phyloP scores from a whole-genome alignment of 2,888 invertebrate genomes.

The Tryphoninae sp. region DNA sequence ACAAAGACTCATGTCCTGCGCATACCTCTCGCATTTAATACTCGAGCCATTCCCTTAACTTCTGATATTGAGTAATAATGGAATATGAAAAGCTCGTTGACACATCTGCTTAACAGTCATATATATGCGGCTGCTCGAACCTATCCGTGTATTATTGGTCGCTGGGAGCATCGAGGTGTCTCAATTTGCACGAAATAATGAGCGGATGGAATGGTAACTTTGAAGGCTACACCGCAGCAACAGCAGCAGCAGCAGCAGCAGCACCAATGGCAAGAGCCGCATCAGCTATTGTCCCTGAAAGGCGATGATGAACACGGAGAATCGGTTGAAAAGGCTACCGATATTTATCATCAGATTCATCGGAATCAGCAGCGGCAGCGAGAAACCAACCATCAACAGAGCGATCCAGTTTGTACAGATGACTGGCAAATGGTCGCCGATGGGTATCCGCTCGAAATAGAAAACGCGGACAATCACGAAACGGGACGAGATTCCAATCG shows the following conservation, averaged over 20 bases:
- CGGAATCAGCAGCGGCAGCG: slow-evolving; percentile 22
- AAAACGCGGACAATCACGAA: not conserved
- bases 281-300: slow-evolving; percentile 1
- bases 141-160: not conserved
- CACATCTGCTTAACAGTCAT: too few relatives aligned
- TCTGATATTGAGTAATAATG: too few relatives aligned
- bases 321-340: not conserved
- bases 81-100: too few relatives aligned
- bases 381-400: not conserved
- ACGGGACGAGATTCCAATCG: not conserved
- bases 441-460: not conserved
- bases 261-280: slow-evolving; percentile 35
- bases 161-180: slow-evolving; percentile 4
- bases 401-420: not conserved
- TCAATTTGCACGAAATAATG: slow-evolving; percentile 51
- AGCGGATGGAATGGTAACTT: slow-evolving; percentile 65
- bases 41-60: too few relatives aligned
- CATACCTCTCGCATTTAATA: too few relatives aligned
- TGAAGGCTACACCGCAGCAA: slow-evolving; percentile 48
- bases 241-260: slow-evolving; percentile 40
- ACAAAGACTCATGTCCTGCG: too few relatives aligned
- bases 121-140: too few relatives aligned
- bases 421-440: slow-evolving; percentile 22
- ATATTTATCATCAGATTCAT: slow-evolving; percentile 27
- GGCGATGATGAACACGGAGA: not conserved